Evolutionary conservation across 2,113 vertebrate species (phyloP).

Genomic region (Oxyura jamaicensis): DNA sequence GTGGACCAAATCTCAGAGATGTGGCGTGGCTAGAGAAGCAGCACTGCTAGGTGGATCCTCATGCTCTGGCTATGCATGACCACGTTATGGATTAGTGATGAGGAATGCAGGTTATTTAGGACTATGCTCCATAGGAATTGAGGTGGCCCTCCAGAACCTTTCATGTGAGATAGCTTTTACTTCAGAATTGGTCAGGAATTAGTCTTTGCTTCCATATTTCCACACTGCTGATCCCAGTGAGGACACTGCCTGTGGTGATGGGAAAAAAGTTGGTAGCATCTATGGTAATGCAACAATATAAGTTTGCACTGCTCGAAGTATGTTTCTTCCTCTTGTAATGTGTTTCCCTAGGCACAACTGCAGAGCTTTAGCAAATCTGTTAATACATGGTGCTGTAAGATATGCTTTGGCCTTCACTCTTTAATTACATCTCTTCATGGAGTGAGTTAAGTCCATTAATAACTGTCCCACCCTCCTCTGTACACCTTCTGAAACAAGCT

Average conservation of each 20-base stretch:
- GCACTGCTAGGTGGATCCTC: not conserved
- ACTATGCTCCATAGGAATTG: not conserved
- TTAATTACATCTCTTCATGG: not conserved
- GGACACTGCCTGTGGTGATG: not conserved
- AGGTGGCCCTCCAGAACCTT: not conserved
- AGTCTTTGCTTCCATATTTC: not conserved
- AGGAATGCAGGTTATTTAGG: not conserved
- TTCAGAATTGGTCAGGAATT: not conserved
- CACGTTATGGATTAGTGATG: not conserved
- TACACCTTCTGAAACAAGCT: not conserved
- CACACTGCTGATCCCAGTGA: fast-evolving
- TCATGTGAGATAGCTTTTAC: not conserved
- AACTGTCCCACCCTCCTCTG: not conserved
- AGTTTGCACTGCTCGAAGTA: not conserved
- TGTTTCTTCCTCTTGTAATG: not conserved
- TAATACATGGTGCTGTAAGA: not conserved
- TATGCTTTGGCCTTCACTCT: not conserved
- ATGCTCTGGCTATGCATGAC: not conserved
- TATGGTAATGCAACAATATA: not conserved
- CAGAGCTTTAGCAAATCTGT: not conserved
- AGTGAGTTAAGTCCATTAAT: not conserved
- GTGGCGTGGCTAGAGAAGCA: not conserved
- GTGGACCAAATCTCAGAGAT: not conserved
- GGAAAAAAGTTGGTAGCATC: not conserved
- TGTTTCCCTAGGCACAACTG: not conserved